Conservation (phyloP, 2,888 invertebrate species). For the Ornithoptera priamus region DNA sequence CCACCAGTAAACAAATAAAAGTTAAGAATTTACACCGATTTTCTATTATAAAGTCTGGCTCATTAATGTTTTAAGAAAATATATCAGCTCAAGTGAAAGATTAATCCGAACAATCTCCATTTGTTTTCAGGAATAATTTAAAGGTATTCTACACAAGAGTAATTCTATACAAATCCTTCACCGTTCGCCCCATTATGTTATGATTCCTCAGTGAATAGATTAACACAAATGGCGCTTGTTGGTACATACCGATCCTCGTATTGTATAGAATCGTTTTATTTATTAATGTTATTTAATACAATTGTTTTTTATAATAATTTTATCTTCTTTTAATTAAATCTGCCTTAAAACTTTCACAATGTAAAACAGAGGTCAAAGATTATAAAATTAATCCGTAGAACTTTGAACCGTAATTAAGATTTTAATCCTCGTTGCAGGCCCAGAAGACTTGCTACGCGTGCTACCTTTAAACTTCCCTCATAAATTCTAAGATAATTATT, state of each 20-base stretch:
- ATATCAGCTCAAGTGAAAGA: neutral
- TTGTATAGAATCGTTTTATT: neutral
- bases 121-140: slow-evolving; percentile 31
- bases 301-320: neutral
- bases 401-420: slow-evolving; percentile 69
- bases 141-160: slow-evolving; percentile 29
- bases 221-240: slow-evolving; percentile 19
- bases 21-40: too few relatives aligned
- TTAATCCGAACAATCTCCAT: slow-evolving; percentile 30
- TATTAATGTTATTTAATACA: neutral
- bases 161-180: slow-evolving; percentile 29
- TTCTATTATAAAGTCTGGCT: neutral
- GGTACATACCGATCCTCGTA: neutral
- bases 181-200: slow-evolving; percentile 32
- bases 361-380: slow-evolving; percentile 51
- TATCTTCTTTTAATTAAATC: slow-evolving; percentile 30
- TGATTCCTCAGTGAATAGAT: slow-evolving; percentile 33
- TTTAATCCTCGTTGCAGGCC: slow-evolving; percentile 61
- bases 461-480: slow-evolving; percentile 60
- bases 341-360: slow-evolving; percentile 42
- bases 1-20: too few relatives aligned
- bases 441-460: slow-evolving; percentile 56
- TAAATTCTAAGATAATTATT: slow-evolving; percentile 66
- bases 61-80: neutral
- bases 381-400: slow-evolving; percentile 67